Evolutionary conservation across 2,797 vertebrate genomes (phyloP).

Genomic region (Falco novaeseelandiae): DNA sequence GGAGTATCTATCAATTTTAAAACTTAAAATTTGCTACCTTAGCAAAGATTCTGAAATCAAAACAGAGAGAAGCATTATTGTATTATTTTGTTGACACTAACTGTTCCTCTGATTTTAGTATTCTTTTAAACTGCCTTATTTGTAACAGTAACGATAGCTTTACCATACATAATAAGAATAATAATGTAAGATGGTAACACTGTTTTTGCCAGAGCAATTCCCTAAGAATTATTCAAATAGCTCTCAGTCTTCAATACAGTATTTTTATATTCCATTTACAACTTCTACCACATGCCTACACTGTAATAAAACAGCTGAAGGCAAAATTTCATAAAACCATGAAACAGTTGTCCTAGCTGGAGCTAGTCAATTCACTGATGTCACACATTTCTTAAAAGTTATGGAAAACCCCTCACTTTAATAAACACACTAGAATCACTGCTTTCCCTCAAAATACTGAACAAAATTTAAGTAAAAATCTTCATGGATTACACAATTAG

Average conservation of each 20-base stretch:
- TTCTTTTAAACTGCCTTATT: not conserved
- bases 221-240: not conserved
- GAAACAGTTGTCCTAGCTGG: not conserved
- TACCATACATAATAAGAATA: accelerated
- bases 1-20: not conserved
- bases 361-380: not conserved
- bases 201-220: not conserved
- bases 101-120: not conserved
- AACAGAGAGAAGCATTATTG: not conserved
- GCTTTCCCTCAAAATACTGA: not conserved
- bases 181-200: not conserved
- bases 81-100: not conserved
- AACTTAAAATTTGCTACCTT: not conserved
- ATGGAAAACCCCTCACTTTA: accelerated
- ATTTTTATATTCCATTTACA: not conserved
- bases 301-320: not conserved
- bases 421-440: not conserved
- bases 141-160: not conserved
- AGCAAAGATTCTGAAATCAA: not conserved
- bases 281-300: not conserved
- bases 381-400: not conserved
- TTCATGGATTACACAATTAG: not conserved
- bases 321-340: not conserved
- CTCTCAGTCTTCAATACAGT: not conserved
- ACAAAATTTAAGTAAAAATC: not conserved